These are phyloP conservation scores for Drosophila nasuta DNA, from an alignment of 1,140 invertebrate genomes.

Conservation along the genomic window DNA sequence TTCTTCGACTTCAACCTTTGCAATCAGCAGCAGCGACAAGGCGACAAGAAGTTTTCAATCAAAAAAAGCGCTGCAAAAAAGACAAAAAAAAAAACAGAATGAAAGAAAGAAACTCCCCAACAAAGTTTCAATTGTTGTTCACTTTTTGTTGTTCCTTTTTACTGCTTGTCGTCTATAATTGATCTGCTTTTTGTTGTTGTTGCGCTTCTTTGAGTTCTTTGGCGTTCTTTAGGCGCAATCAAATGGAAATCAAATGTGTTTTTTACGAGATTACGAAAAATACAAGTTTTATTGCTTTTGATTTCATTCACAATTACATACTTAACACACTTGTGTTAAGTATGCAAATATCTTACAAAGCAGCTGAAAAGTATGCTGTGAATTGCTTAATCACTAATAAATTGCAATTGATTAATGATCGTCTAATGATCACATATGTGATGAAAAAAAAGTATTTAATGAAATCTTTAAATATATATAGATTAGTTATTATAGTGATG, in stretches of 20 bases:
- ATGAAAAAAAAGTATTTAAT: too few relatives aligned
- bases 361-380: conserved; percentile 7
- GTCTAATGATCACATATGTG: too few relatives aligned
- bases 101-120: conserved; percentile 1
- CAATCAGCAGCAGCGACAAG: conserved; percentile 34
- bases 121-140: conserved; percentile 33
- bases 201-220: background rate
- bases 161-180: conserved; percentile 28
- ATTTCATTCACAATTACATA: conserved; percentile 3
- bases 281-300: background rate
- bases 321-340: background rate
- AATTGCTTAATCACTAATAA: background rate
- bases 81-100: background rate
- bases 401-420: too few relatives aligned
- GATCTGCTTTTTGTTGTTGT: conserved; percentile 1
- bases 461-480: too few relatives aligned
- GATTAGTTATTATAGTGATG: too few relatives aligned
- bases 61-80: conserved; percentile 34
- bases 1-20: conserved; percentile 19
- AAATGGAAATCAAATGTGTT: background rate
- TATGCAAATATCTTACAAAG: background rate
- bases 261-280: background rate
- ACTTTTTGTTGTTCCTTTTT: background rate
- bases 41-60: conserved; percentile 51
- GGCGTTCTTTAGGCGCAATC: background rate